Evolutionary conservation across 92 coral and sea anemone genomes (phyloP).

Genomic region (Pocillopora grandis): DNA sequence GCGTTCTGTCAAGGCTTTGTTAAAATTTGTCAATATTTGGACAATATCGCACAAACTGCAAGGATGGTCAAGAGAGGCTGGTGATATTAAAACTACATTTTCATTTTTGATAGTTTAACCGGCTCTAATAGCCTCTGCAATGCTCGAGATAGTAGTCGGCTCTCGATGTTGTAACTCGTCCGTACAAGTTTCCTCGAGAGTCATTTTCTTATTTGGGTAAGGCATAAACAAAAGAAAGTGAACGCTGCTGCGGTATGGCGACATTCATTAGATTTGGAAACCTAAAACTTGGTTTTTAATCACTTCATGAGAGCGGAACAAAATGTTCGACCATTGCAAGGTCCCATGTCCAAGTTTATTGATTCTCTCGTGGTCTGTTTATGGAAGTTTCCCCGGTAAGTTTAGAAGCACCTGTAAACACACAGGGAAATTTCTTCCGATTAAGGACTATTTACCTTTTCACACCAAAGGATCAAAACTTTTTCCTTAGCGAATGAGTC

Average conservation of each 20-base stretch:
- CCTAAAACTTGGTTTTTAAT: background rate
- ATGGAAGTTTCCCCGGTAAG: slow-evolving; percentile 21
- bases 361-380: slow-evolving; percentile 24
- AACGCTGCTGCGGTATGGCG: background rate
- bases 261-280: background rate
- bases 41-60: background rate
- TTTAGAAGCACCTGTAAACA: slow-evolving; percentile 37
- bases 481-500: background rate
- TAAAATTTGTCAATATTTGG: slow-evolving; percentile 70
- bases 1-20: slow-evolving; percentile 71
- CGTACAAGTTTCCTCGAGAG: background rate
- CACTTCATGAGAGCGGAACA: background rate
- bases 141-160: background rate
- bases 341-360: slow-evolving; percentile 18
- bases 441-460: background rate
- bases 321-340: background rate
- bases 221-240: slow-evolving; percentile 9
- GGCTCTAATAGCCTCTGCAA: background rate
- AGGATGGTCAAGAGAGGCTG: background rate
- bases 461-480: background rate
- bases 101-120: background rate
- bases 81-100: background rate
- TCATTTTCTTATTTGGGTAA: background rate
- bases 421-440: slow-evolving; percentile 19
- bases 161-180: background rate